Evolutionary conservation across 2,888 invertebrate species (phyloP), one percentile per base, ranked within the genome.

Genomic region (Andrena chrysosceles): DNA sequence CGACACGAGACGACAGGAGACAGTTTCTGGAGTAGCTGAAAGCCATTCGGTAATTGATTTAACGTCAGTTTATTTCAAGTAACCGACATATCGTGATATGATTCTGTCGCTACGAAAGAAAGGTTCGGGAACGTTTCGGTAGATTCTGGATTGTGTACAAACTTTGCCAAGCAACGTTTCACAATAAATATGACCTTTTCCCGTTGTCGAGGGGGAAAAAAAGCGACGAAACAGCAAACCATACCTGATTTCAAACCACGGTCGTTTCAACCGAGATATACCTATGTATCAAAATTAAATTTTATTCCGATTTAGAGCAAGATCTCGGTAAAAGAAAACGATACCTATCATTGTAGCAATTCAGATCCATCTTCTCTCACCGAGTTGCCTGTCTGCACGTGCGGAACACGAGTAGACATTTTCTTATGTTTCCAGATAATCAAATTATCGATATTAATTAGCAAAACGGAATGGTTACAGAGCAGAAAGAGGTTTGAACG

Each of bases 101-200:
- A 79, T 63, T 29, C n/a, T 23, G 20, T 64, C 63, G 33, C 13
- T 63, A 20, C 10, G 0, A 10, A 49, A 59, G 10, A 64, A 59
- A 29, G 66, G 54, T 74, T 20, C 62, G 26, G 3, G 2, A 10
- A 3, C 8, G 35, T 48, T 67, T 29, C 23, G 52, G 13, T 29
- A 52, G 7, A 49, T 52, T 13, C 16, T 20, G 31, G 31, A 8
- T 20, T 26, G 49, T 62, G 20, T 69, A 29, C 10, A 48, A 52
- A 49, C 33, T 4, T 59, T 23, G 35, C 23, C 10, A 10, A 56
- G n/a, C 52, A 16, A 2, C 10, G 54, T 69, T 66, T 56, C 77
- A 69, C 73, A 81, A 77, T 56, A 62, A 70, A 59, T 0, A 16
- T 48, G 81, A 81, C 69, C 81, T 81, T 29, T 31, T 26, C 10